Conservation (phyloP, 64 coral and sea anemone genomes). For the Stichodactyla helianthus region DNA sequence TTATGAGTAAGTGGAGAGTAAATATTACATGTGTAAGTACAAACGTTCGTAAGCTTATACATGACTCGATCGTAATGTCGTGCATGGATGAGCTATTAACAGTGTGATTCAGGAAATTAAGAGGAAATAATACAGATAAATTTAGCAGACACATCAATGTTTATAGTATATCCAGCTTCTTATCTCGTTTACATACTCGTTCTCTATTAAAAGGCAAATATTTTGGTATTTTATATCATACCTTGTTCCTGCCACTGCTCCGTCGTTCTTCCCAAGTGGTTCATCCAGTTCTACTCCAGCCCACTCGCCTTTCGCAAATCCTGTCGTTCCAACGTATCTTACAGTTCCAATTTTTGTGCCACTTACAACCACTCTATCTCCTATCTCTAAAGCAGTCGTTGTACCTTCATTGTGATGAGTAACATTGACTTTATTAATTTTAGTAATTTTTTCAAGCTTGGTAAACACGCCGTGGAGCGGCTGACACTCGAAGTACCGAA, state of each 20-base stretch:
- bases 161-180: neutral
- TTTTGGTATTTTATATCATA: constrained; percentile 1
- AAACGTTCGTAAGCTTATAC: neutral
- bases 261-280: constrained; percentile 92
- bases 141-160: neutral
- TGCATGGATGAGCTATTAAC: neutral
- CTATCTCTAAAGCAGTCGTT: constrained; percentile 65
- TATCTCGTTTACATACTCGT: neutral
- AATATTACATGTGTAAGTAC: neutral
- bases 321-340: constrained; percentile 90
- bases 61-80: neutral
- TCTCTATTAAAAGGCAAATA: neutral
- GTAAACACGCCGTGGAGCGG: constrained; percentile 84
- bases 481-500: constrained; percentile 86
- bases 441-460: constrained; percentile 83
- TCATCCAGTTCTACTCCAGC: constrained; percentile 91
- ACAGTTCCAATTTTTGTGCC: constrained; percentile 83
- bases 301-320: constrained; percentile 97
- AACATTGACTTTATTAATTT: constrained; percentile 59
- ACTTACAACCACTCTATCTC: constrained; percentile 85
- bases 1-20: neutral
- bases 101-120: neutral
- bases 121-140: neutral
- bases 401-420: constrained; percentile 22
- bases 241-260: constrained; percentile 96